A percentile compares a stretch with the other conserved stretches of the same genome.
Conservation (phyloP, 2,113 vertebrate species). For the Leptobrachium ailaonicum region DNA sequence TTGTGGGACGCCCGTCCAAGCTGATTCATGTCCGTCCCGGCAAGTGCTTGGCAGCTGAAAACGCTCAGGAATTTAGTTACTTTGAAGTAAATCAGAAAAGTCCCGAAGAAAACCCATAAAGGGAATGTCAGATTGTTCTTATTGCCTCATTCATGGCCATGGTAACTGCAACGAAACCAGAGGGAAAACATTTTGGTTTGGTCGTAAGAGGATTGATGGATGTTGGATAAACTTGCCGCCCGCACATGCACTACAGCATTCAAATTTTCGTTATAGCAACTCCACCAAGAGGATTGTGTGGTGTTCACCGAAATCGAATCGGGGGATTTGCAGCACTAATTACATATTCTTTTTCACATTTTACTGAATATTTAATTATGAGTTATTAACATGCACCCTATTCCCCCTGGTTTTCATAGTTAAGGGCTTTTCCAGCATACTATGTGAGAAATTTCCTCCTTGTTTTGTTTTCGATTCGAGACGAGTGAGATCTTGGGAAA, state of each 20-base stretch:
- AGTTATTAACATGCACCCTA: too few species aligned
- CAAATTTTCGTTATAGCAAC: too few species aligned
- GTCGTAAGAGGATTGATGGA: conserved; percentile 22
- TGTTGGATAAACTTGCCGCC: conserved; percentile 20
- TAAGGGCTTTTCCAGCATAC: too few species aligned
- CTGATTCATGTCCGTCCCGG: conserved; percentile 38
- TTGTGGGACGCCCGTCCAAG: conserved; percentile 48
- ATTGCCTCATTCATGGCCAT: conserved; percentile 57
- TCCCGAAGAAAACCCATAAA: conserved; percentile 17
- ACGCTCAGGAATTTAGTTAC: conserved; percentile 11
- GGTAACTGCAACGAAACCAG: conserved; percentile 33
- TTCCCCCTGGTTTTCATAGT: too few species aligned
- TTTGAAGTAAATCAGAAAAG: conserved; percentile 45
- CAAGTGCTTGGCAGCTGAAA: neutral
- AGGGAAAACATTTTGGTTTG: conserved; percentile 36
- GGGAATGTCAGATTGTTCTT: conserved; percentile 43
- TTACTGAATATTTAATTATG: too few species aligned
- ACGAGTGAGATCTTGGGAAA: too few species aligned
- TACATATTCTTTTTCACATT: too few species aligned
- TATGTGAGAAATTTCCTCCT: too few species aligned
- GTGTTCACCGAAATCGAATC: too few species aligned
- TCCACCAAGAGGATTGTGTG: too few species aligned
- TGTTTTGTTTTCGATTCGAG: too few species aligned
- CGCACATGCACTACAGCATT: conserved; percentile 23
- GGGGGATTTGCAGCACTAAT: too few species aligned